A percentile compares a stretch with the other conserved stretches of the same genome.
Conservation (phyloP, 92 coral and sea anemone species). For the Bergia sp. region DNA sequence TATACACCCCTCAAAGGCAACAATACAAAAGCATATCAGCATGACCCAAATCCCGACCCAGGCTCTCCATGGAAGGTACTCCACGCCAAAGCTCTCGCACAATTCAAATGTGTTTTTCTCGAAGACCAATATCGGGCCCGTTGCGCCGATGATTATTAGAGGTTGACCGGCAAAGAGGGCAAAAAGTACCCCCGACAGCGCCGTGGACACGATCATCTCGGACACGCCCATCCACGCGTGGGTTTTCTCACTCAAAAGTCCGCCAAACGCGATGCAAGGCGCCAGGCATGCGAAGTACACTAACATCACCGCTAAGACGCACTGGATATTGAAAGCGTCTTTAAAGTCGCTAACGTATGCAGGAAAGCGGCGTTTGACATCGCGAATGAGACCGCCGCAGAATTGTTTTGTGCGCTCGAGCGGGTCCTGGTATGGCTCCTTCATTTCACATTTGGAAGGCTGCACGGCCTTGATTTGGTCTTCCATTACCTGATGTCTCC, state of each 20-base stretch:
- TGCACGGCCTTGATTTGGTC: constrained; percentile 34
- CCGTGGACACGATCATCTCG: constrained; percentile 92
- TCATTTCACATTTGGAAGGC: constrained; percentile 42
- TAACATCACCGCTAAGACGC: constrained; percentile 83
- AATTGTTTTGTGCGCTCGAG: constrained; percentile 86
- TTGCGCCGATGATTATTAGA: constrained; percentile 89
- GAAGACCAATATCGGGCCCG: constrained; percentile 94
- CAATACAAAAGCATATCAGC: constrained; percentile 88
- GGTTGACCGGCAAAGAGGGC: constrained; percentile 97
- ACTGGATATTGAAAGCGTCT: constrained; percentile 88
- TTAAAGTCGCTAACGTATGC: constrained; percentile 81
- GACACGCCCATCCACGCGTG: constrained; percentile 97
- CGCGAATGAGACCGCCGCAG: constrained; percentile 95
- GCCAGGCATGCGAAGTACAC: constrained; percentile 98
- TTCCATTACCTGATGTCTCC: constrained; percentile 64
- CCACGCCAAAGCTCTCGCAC: constrained; percentile 69
- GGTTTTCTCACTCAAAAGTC: constrained; percentile 87
- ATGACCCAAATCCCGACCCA: constrained; percentile 99
- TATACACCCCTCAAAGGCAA: constrained; percentile 97
- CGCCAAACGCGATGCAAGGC: constrained; percentile 96
- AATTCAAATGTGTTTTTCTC: constrained; percentile 84
- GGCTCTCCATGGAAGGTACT: constrained; percentile 95
- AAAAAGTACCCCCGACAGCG: constrained; percentile 84
- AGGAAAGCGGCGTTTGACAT: constrained; percentile 76
- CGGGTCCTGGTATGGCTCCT: constrained; percentile 69